Base-by-base conservation (phyloP, 2,113 vertebrate genomes). In the Gymnarchus niloticus region DNA sequence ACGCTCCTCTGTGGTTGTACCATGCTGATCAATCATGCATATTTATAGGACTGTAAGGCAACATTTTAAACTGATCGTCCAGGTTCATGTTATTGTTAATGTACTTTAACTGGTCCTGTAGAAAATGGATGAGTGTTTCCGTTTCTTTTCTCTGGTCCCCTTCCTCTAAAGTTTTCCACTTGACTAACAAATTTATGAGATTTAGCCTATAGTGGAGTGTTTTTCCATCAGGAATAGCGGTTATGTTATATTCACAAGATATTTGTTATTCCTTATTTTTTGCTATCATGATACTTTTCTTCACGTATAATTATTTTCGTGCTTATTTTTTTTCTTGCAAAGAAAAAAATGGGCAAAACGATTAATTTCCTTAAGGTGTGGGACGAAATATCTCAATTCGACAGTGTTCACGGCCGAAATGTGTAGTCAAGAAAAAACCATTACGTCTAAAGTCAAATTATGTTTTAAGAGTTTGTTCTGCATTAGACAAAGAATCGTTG, bases 191-290 rank as follows among this genome's bases (percentile, higher is more conserved):
- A 77, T 56, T 59, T 77, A 65, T 54, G 54, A 73, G 76, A 41
- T 85, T 88, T 56, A 87, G 84, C 80, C 25, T 85, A 83, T 85
- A 87, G n/a, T 88, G 83, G 85, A 85, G 86, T 91, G 88, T 86
- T 91, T 85, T 86, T 86, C 88, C 87, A 89, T 87, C 86, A 93
- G 91, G 93, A 93, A 94, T 93, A 92, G 93, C 92, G 93, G 93
- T 89, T 85, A 78, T 89, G 85, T 89, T 83, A 56, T 87, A 77
- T 76, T 65, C 33, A 77, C 25, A 80, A 85, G 49, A 84, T 54
- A 83, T 61, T 84, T 12, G 33, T 12, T 54, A 37, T 73, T 65
- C 37, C 14, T 17, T 61, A 51, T 4, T 21, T 69, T 82, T 82
- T 49, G 33, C 59, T 49, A 78, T 9, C 28, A 46, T 25, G 23